phyloP scores from a whole-genome alignment of 2,888 invertebrate genomes.

The Orthonychiurus folsomi region DNA sequence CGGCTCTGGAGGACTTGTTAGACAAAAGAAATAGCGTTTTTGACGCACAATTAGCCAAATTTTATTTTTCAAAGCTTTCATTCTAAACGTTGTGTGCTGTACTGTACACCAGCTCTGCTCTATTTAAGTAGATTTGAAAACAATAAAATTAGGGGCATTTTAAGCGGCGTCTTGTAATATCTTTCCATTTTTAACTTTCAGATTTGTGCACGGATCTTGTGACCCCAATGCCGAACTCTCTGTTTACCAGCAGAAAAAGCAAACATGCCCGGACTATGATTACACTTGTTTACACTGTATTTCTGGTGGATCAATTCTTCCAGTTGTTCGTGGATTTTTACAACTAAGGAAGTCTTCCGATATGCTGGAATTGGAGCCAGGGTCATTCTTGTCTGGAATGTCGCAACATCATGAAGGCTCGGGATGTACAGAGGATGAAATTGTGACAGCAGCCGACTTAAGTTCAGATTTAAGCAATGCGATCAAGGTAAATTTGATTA shows the following conservation, averaged over 20 bases:
- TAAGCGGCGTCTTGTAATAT: no score
- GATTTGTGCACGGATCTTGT: conserved; percentile 82
- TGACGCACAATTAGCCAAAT: no score
- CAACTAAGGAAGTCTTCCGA: not conserved
- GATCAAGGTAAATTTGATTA: not conserved
- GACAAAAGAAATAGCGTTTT: no score
- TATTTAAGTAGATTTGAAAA: no score
- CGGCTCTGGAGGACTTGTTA: no score
- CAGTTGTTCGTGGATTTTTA: not conserved
- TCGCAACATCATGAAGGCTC: not conserved
- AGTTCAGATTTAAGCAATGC: not conserved
- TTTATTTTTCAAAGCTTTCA: no score
- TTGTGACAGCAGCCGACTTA: not conserved
- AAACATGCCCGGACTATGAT: conserved; percentile 71
- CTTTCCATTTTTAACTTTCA: no score
- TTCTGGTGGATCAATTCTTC: conserved; percentile 31
- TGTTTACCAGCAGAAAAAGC: conserved; percentile 67
- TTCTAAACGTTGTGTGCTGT: no score
- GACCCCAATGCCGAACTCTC: conserved; percentile 77
- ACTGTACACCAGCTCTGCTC: no score
- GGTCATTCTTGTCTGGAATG: not conserved
- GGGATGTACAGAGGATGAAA: not conserved
- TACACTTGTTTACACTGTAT: conserved; percentile 83
- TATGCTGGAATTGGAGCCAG: not conserved
- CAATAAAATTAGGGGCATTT: no score